Evolutionary conservation across 2,113 vertebrate genomes (phyloP), one percentile per base, ranked within the genome.

Genomic region (Ameiurus melas): DNA sequence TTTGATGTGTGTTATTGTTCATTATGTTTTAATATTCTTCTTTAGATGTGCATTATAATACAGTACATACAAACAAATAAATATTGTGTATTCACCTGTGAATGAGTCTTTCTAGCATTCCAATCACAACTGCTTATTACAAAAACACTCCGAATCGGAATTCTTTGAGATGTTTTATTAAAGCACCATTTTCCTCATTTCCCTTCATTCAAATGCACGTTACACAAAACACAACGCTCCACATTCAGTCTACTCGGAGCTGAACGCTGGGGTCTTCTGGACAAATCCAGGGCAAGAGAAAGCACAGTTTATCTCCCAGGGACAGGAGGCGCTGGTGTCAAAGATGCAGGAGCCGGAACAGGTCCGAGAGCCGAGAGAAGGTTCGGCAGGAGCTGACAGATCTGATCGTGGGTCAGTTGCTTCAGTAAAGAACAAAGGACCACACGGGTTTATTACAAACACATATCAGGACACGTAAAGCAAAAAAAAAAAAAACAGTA

Each of bases 321-420:
- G 1, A 36, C 22, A 33, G 85, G 30, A 7, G 85, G 4, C 2
- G 36, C 1, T 0, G 86, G 30, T 0, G 58, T 33, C 25, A 81
- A 3, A 8, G 84, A 14, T 16, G 80, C 12, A 7, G 87, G n/a
- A 36, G 68, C 19, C 19, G 17, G 77, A 55, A 51, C 7, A n/a
- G 84, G 39, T 64, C 60, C 33, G 17, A 60, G 19, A 64, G 33
- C n/a, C 2, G 39, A 43, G 22, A 62, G 36, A n/a, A 86, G 12
- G 2, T 22, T 6, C 55, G 78, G 30, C 39, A 89, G 33, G 0
- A 91, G 81, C 47, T 85, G 85, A n/a, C n/a, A 36, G 14, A 90
- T 16, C 58, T 90, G 85, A 1, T 86, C 36, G 6, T 43, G 20
- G 27, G 20, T 84, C 30, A 86, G 13, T 3, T 84, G 27, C 0